Evolutionary conservation across 2,797 vertebrate genomes (phyloP).

Genomic region (Bradypodion pumilum): DNA sequence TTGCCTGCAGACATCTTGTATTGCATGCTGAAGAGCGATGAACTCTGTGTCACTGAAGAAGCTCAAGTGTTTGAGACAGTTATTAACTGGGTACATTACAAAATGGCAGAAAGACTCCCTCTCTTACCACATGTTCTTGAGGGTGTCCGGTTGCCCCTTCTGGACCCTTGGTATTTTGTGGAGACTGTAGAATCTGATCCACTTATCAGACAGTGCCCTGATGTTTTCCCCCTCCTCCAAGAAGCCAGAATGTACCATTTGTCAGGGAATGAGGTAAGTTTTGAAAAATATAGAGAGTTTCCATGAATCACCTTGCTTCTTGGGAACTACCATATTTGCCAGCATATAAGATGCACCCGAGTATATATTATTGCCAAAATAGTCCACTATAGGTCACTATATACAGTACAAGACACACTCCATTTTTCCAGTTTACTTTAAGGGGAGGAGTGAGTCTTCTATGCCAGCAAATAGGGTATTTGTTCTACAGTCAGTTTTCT

Average conservation of each 20-base stretch:
- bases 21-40: conserved; percentile 84
- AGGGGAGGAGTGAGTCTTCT: no score
- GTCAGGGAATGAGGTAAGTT: conserved; percentile 89
- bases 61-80: conserved; percentile 89
- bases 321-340: no score
- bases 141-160: conserved; percentile 86
- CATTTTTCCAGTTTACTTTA: no score
- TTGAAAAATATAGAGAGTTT: neutral
- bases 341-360: no score
- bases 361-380: no score
- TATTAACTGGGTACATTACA: conserved; percentile 88
- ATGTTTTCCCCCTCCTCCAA: conserved; percentile 90
- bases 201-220: conserved; percentile 85
- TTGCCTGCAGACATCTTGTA: conserved; percentile 83
- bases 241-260: conserved; percentile 92
- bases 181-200: conserved; percentile 90
- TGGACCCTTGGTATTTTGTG: conserved; percentile 94
- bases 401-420: no score
- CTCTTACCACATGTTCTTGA: conserved; percentile 81
- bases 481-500: neutral
- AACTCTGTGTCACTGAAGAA: conserved; percentile 88
- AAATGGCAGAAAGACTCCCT: conserved; percentile 76
- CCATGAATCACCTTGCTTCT: neutral
- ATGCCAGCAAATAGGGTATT: no score
- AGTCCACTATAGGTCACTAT: no score